Percentiles rank a stretch among this genome's conserved stretches.
These are phyloP conservation scores for Pristionchus japonicus DNA, from an alignment of 2,888 invertebrate species.

Conservation along the genomic window DNA sequence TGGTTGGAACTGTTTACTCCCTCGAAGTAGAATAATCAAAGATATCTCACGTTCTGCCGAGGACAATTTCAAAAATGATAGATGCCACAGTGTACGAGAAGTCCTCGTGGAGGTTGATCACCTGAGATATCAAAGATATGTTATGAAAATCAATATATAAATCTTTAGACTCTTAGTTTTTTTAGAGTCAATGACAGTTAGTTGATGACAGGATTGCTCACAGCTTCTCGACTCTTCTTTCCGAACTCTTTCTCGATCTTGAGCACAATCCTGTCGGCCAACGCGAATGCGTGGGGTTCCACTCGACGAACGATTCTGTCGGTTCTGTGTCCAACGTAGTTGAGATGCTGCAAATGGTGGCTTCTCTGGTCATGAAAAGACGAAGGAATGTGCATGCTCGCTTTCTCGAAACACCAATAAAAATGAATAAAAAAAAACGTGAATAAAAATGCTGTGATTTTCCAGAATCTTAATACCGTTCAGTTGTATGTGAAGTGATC, in stretches of 20 bases:
- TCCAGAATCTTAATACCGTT: too few relatives aligned
- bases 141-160: too few relatives aligned
- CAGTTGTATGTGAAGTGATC: too few relatives aligned
- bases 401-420: too few relatives aligned
- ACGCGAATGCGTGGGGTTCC: neutral
- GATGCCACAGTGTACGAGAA: conserved; percentile 71
- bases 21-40: neutral
- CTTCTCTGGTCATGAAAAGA: too few relatives aligned
- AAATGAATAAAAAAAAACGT: too few relatives aligned
- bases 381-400: too few relatives aligned
- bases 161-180: too few relatives aligned
- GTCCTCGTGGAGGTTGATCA: conserved; percentile 53
- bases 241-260: neutral
- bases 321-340: neutral
- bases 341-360: neutral
- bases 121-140: neutral
- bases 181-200: too few relatives aligned
- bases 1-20: neutral
- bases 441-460: too few relatives aligned
- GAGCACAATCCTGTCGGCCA: neutral
- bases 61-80: conserved; percentile 72
- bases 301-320: neutral
- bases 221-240: too few relatives aligned
- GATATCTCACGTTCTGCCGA: conserved; percentile 66
- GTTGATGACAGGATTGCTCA: too few relatives aligned